Evolutionary conservation across 1,140 invertebrate species (phyloP).

Genomic region (Temnothorax curvispinosus): DNA sequence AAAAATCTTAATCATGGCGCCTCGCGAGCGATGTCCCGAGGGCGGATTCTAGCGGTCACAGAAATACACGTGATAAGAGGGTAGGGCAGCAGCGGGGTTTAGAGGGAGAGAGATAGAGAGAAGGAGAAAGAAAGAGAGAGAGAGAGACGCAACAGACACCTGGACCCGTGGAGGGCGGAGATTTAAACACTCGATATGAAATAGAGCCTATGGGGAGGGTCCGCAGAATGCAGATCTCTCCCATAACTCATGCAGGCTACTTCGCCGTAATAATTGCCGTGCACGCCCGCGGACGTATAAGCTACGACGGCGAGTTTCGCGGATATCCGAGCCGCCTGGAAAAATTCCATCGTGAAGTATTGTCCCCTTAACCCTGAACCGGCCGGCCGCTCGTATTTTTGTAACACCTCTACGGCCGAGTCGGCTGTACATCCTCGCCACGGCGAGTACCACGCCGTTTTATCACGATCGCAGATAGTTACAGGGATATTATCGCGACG

Average conservation of each 20-base stretch:
- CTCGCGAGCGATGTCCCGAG: constrained; percentile 51
- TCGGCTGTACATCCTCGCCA: background rate
- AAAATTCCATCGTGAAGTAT: constrained; percentile 63
- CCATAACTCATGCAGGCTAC: constrained; percentile 74
- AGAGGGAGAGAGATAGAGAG: background rate
- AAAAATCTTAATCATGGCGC: constrained; percentile 69
- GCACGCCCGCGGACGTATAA: constrained; percentile 64
- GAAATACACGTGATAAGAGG: constrained; percentile 53
- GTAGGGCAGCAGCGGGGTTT: background rate
- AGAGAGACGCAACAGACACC: constrained; percentile 21
- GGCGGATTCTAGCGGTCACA: constrained; percentile 66
- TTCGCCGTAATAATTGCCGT: constrained; percentile 75
- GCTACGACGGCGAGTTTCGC: constrained; percentile 63
- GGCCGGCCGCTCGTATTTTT: constrained; percentile 41
- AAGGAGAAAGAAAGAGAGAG: background rate
- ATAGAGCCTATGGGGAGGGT: constrained; percentile 72
- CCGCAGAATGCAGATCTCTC: constrained; percentile 76
- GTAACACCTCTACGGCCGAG: constrained; percentile 15
- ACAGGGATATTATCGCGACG: background rate
- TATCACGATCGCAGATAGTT: background rate
- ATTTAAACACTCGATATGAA: constrained; percentile 78
- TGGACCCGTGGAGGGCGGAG: constrained; percentile 64
- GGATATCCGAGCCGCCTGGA: constrained; percentile 64
- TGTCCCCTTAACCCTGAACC: constrained; percentile 61
- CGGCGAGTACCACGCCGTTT: background rate